Percentiles rank a stretch among this genome's conserved stretches.
phyloP scores from a whole-genome alignment of 2,888 invertebrate species.

The Nebria salina region DNA sequence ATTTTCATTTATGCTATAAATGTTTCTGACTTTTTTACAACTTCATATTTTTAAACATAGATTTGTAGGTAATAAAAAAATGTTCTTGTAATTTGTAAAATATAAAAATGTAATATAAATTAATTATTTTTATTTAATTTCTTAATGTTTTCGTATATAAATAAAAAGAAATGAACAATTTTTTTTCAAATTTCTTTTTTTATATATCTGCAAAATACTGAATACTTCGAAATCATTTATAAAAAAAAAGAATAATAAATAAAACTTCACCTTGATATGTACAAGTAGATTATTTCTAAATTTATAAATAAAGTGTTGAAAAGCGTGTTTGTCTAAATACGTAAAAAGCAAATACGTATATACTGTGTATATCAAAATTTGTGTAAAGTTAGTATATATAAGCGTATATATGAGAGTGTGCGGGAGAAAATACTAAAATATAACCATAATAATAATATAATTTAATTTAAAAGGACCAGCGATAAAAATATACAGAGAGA shows the following conservation, averaged over 20 bases:
- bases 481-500: slow-evolving; percentile 33
- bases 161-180: too few relatives aligned
- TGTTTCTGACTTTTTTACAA: too few relatives aligned
- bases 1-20: too few relatives aligned
- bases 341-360: neutral
- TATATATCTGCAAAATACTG: neutral
- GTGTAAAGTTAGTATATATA: slow-evolving; percentile 6
- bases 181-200: too few relatives aligned
- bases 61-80: too few relatives aligned
- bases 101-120: too few relatives aligned
- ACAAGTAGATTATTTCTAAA: neutral
- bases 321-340: neutral
- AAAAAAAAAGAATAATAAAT: neutral
- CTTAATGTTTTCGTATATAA: too few relatives aligned
- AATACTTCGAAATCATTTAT: neutral
- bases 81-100: too few relatives aligned
- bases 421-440: slow-evolving; percentile 32
- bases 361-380: neutral
- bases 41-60: too few relatives aligned
- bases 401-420: slow-evolving; percentile 9
- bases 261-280: neutral
- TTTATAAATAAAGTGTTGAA: neutral
- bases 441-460: slow-evolving; percentile 12
- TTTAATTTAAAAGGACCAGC: slow-evolving; percentile 33
- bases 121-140: too few relatives aligned